Base-by-base conservation (phyloP, 2,888 invertebrate genomes). In the Dryobota labecula region DNA sequence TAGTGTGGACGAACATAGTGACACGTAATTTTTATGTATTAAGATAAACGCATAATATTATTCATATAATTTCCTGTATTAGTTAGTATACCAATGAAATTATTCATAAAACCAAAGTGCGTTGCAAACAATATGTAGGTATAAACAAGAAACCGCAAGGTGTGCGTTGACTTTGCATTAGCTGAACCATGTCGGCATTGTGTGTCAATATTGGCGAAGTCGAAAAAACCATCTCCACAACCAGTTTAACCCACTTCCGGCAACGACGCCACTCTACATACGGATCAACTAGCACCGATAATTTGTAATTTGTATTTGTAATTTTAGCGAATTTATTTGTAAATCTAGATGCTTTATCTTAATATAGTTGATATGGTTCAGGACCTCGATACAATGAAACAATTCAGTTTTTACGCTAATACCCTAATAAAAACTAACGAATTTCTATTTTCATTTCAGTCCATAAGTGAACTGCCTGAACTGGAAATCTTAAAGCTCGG, bases 391-490 rank as follows among this genome's bases (percentile, higher is more conserved):
- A 49, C 30, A 49, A 49, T 57, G 2, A 56, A 73, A 30, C 9
- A 60, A 45, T 53, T 18, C 7, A 6, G 9, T 43, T 27, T 24
- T 33, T 8, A 74, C 30, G 13, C 8, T 33, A 33, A 24, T 41
- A 69, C 33, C 13, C 6, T 20, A 27, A 74, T 41, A 33, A 24
- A 47, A 70, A 60, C 13, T 73, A 18, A 76, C 36, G 9, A 51
- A 62, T 60, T 67, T 53, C 9, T 49, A 63, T 70, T 70, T 76
- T 70, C 33, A 41, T 94, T 95, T 85, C 92, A 96, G 95, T 95
- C 95, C 5, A 86, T 96, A 67, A 95, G 95, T 78, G 94, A 95
- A 79, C 89, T 96, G 61, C 90, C 93, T 3, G 92, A 93, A 76
- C 82, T 96, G 69, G 86, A 83, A 18, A 86, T 85, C 33, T 86